Evolutionary conservation across 2,797 vertebrate genomes (phyloP), one percentile per base, ranked within the genome.

Genomic region (Heterohyrax brucei): DNA sequence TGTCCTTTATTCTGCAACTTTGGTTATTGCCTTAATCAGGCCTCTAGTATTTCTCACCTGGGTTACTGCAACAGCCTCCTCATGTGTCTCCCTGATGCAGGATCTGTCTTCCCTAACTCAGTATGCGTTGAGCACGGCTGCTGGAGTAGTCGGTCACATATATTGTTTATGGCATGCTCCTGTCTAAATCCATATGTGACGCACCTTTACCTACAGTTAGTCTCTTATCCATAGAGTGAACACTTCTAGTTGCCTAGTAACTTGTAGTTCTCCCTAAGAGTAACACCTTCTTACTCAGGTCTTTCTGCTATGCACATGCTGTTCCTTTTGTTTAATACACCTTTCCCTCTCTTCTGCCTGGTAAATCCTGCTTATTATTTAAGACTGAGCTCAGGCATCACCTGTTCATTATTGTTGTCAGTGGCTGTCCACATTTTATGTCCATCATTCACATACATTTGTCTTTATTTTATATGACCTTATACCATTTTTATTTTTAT

Each of bases 401-500:
- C 39, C 77, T 91, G 22, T 66, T 94, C 26, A 26, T 85, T 33
- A 21, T 83, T 85, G 48, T 12, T 95, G 21, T 90, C 14, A 1
- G 61, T 86, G n/a, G 61, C 61, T 62, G 2, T 9, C 56, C 48
- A 70, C 30, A 26, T 56, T 48, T 80, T 30, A 7, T n/a, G 16
- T 78, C 10, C 18, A 22, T 77, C 76, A 22, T 68, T 91, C 48
- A 14, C 1, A 16, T 24, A 21, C 44, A n/a, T 30, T 85, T 53
- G 5, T 90, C 66, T 75, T 83, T 61, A 14, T 26, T 75, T 83
- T 61, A 14, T 26, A 39, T 50, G 12, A 64, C 89, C 46, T 92
- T 48, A 50, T 3, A 5, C 7, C 75, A 56, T 46, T 97, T 75
- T 39, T 73, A 21, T 73, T 84, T 97, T 95, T 89, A 86, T 95